phyloP scores from a whole-genome alignment of 2,113 vertebrate species.

The Centropus bengalensis region DNA sequence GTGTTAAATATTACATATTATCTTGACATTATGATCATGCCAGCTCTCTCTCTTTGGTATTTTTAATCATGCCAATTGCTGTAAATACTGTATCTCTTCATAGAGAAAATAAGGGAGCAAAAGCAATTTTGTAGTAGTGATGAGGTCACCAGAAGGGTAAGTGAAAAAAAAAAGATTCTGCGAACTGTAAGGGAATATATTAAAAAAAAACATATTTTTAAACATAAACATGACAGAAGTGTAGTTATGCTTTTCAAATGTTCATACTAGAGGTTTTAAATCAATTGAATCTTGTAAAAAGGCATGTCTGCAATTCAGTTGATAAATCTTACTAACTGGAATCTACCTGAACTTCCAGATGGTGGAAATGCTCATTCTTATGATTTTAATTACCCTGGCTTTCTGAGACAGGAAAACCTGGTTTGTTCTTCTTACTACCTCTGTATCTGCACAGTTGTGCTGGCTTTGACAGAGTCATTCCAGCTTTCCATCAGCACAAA shows the following conservation, averaged over 20 bases:
- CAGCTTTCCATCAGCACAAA: not conserved
- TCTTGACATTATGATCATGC: not conserved
- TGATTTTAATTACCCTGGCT: not conserved
- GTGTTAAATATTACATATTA: not conserved
- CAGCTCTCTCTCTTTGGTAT: not conserved
- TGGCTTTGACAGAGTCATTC: not conserved
- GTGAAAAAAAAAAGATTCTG: not conserved
- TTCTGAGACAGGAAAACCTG: not conserved
- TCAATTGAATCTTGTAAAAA: not conserved
- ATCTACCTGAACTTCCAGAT: not conserved
- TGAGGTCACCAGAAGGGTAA: not conserved
- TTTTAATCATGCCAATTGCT: not conserved
- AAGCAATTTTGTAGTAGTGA: not conserved
- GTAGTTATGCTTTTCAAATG: not conserved
- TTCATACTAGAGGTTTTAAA: not conserved
- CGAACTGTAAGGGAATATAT: not conserved
- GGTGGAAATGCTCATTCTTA: not conserved
- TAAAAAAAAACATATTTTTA: not conserved
- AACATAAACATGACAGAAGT: not conserved
- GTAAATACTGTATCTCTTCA: not conserved
- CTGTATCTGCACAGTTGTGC: not conserved
- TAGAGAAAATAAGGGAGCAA: not conserved
- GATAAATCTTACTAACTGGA: not conserved
- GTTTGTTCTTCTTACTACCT: not conserved
- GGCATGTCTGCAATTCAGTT: not conserved